phyloP scores from a whole-genome alignment of 2,113 vertebrate genomes.

The Castor canadensis region DNA sequence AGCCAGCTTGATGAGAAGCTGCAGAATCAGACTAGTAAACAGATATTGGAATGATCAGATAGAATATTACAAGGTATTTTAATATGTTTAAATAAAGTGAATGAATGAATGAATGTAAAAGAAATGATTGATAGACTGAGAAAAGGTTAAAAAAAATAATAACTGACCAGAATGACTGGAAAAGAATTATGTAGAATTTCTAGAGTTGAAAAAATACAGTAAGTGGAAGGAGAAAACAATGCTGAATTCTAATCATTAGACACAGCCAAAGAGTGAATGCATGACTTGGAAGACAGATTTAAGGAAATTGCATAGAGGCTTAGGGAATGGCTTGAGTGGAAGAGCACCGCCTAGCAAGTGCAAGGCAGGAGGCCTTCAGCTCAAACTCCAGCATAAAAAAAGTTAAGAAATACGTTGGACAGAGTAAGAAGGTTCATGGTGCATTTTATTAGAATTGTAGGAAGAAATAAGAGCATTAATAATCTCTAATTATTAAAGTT shows the following conservation, averaged over 20 bases:
- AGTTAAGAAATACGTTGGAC: background rate
- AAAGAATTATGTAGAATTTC: background rate
- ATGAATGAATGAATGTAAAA: background rate
- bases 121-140: background rate
- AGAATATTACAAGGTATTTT: background rate
- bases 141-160: background rate
- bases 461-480: background rate
- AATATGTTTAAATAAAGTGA: background rate
- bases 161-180: background rate
- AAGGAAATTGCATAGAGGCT: background rate
- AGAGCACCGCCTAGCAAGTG: no score
- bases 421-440: background rate
- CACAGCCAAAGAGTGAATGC: background rate
- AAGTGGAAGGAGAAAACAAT: background rate
- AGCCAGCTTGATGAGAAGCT: background rate
- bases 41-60: background rate
- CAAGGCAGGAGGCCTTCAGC: no score
- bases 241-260: background rate
- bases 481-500: background rate
- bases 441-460: background rate
- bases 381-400: no score
- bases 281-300: background rate
- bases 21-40: background rate
- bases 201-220: background rate
- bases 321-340: no score